Evolutionary conservation across 2,888 invertebrate species (phyloP).

Genomic region (Hydraecia micacea): DNA sequence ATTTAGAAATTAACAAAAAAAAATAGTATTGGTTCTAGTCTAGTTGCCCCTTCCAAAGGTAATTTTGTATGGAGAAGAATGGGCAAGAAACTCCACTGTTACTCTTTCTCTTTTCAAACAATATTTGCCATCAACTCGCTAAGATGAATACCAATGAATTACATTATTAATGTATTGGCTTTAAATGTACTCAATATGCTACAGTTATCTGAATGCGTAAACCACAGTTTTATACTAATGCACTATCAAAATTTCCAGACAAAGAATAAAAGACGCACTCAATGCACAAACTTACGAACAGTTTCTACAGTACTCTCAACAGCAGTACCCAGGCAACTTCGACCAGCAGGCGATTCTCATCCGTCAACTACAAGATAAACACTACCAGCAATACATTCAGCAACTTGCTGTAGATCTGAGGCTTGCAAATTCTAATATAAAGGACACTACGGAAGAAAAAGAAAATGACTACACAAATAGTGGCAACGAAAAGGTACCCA

Average conservation of each 20-base stretch:
- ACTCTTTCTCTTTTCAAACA: no score
- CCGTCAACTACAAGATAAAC: constrained; percentile 98
- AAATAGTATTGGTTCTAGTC: background rate
- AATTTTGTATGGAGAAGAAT: no score
- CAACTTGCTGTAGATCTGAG: constrained; percentile 92
- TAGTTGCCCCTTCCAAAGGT: background rate
- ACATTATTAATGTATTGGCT: background rate
- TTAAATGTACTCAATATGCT: background rate
- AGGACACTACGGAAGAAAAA: constrained; percentile 70
- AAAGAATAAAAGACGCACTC: constrained; percentile 98
- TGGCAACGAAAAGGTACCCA: constrained; percentile 26
- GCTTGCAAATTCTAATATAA: constrained; percentile 82
- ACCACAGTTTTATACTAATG: background rate
- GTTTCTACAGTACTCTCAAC: constrained; percentile 97
- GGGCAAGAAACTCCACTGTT: no score
- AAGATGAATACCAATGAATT: background rate
- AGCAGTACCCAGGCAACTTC: constrained; percentile 96
- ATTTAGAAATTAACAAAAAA: no score
- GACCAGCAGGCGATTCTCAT: constrained; percentile 98
- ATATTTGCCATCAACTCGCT: background rate
- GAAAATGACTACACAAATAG: constrained; percentile 68
- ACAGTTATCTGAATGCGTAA: background rate
- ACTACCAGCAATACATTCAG: constrained; percentile 99
- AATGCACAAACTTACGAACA: constrained; percentile 98
- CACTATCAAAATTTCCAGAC: constrained; percentile 81